phyloP scores from a whole-genome alignment of 2,113 vertebrate genomes.

The Oxyruncus cristatus region DNA sequence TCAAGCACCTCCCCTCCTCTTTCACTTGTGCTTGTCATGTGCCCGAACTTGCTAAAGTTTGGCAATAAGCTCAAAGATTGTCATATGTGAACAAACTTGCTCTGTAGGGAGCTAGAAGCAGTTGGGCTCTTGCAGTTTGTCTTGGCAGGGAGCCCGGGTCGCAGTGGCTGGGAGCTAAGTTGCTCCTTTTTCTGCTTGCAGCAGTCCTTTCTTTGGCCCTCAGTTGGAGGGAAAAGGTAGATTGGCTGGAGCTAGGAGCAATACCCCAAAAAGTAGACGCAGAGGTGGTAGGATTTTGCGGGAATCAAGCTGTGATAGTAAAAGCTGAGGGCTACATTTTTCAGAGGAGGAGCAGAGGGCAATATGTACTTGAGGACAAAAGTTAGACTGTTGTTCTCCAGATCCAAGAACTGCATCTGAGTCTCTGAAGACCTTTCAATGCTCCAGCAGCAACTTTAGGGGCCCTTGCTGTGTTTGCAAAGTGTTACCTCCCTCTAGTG shows the following conservation, averaged over 20 bases:
- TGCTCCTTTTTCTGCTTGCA: neutral
- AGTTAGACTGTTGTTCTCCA: neutral
- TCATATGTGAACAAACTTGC: neutral
- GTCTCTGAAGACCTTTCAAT: neutral
- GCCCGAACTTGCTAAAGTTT: neutral
- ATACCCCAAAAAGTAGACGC: accelerated
- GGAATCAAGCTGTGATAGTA: neutral
- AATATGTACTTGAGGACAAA: neutral
- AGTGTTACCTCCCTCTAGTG: slow-evolving; percentile 51
- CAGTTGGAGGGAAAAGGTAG: neutral
- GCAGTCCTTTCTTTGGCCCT: neutral
- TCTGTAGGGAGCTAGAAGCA: neutral
- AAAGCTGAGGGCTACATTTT: neutral
- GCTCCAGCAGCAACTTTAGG: neutral
- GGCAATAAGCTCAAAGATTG: neutral
- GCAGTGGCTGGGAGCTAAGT: neutral
- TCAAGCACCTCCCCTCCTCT: neutral
- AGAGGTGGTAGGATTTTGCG: neutral
- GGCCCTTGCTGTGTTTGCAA: neutral
- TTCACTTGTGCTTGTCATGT: neutral
- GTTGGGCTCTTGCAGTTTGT: neutral
- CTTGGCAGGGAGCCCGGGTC: neutral
- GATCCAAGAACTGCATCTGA: neutral
- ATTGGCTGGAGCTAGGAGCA: neutral
- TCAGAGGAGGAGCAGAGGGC: neutral